These are phyloP conservation scores for Oncopeltus fasciatus DNA, from an alignment of 1,140 invertebrate genomes.

Conservation along the genomic window DNA sequence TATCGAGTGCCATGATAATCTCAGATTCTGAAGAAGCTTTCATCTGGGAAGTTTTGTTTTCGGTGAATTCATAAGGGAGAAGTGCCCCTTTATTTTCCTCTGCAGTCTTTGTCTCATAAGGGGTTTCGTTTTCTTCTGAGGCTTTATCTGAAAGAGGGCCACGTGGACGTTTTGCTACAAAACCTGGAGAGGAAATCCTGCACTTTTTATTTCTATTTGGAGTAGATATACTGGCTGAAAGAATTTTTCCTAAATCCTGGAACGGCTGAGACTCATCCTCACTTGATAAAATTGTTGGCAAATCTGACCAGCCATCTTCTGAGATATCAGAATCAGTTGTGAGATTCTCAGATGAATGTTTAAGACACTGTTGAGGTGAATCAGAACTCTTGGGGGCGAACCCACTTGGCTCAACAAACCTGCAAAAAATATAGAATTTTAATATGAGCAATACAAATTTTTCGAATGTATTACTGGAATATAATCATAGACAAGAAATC, in stretches of 20 bases:
- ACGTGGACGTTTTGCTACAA: neutral
- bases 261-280: conserved; percentile 26
- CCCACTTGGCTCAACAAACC: conserved; percentile 37
- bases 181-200: neutral
- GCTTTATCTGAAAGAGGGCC: neutral
- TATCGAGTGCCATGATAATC: conserved; percentile 23
- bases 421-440: conserved; percentile 23
- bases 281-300: conserved; percentile 27
- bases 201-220: neutral
- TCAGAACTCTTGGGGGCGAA: conserved; percentile 34
- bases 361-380: conserved; percentile 30
- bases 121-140: neutral
- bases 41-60: conserved; percentile 25
- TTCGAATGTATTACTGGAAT: too few relatives aligned
- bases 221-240: conserved; percentile 19
- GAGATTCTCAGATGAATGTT: conserved; percentile 14
- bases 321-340: conserved; percentile 42
- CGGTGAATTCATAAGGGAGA: conserved; percentile 25
- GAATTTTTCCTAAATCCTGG: conserved; percentile 25
- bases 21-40: conserved; percentile 33
- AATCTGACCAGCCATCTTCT: conserved; percentile 52
- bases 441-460: too few relatives aligned
- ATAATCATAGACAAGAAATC: too few relatives aligned
- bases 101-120: too few relatives aligned
- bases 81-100: conserved; percentile 20